Conservation (phyloP, 2,888 invertebrate species). For the Epinotia ramella region DNA sequence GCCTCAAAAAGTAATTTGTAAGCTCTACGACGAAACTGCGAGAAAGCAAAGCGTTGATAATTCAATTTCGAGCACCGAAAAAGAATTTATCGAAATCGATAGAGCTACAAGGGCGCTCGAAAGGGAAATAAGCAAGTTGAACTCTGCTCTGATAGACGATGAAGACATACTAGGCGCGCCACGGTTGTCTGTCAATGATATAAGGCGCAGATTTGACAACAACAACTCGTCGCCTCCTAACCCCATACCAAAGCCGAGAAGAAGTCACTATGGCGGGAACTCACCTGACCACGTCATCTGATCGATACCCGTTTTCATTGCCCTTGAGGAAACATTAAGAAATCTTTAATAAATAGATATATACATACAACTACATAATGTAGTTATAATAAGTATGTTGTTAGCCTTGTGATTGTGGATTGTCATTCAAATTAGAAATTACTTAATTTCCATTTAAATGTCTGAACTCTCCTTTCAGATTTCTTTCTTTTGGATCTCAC, state of each 20-base stretch:
- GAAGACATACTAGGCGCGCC: constrained; percentile 65
- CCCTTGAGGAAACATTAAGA: neutral
- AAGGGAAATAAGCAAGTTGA: constrained; percentile 78
- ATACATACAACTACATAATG: constrained; percentile 5
- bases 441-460: constrained; percentile 11
- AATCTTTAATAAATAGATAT: constrained; percentile 1
- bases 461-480: too few relatives aligned
- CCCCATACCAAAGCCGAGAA: constrained; percentile 85
- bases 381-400: neutral
- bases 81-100: constrained; percentile 80
- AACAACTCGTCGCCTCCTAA: constrained; percentile 80
- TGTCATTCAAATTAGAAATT: constrained; percentile 7
- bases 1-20: constrained; percentile 76
- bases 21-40: constrained; percentile 67
- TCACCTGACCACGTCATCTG: constrained; percentile 51
- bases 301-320: neutral
- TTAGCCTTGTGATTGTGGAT: constrained; percentile 3
- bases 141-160: constrained; percentile 78
- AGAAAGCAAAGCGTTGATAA: constrained; percentile 76
- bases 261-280: constrained; percentile 77
- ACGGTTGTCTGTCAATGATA: constrained; percentile 75
- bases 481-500: constrained; percentile 57
- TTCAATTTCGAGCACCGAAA: constrained; percentile 77
- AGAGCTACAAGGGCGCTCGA: constrained; percentile 77
- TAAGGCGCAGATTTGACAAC: constrained; percentile 83